Evolutionary conservation across 1,140 invertebrate genomes (phyloP).

Genomic region (Aphis gossypii): DNA sequence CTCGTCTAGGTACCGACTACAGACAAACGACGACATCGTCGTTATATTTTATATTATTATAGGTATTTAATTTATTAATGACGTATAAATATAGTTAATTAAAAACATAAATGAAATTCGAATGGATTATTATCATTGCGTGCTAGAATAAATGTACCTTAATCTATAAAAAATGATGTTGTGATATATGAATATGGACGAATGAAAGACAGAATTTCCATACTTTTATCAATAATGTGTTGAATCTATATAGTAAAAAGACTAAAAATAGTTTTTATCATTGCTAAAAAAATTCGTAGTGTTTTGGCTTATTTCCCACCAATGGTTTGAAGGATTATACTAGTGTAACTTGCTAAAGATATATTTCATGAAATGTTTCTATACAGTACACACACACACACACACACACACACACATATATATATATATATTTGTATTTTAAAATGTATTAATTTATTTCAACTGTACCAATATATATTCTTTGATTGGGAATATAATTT

Average conservation of each 20-base stretch:
- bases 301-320: slow-evolving; percentile 8
- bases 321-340: neutral
- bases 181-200: neutral
- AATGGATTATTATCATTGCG: neutral
- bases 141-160: neutral
- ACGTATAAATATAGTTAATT: neutral
- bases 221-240: neutral
- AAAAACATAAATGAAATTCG: neutral
- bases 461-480: neutral
- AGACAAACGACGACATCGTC: neutral
- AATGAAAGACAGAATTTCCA: neutral
- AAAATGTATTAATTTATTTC: neutral
- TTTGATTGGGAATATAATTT: neutral
- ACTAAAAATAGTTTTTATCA: neutral
- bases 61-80: neutral
- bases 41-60: neutral
- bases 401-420: too few relatives aligned
- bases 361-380: neutral
- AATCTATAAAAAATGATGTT: neutral
- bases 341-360: neutral
- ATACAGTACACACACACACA: too few relatives aligned
- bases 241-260: neutral
- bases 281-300: neutral
- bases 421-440: neutral
- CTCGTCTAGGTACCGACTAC: neutral